Evolutionary conservation across 2,888 invertebrate genomes (phyloP).

Genomic region (Elegia similella): DNA sequence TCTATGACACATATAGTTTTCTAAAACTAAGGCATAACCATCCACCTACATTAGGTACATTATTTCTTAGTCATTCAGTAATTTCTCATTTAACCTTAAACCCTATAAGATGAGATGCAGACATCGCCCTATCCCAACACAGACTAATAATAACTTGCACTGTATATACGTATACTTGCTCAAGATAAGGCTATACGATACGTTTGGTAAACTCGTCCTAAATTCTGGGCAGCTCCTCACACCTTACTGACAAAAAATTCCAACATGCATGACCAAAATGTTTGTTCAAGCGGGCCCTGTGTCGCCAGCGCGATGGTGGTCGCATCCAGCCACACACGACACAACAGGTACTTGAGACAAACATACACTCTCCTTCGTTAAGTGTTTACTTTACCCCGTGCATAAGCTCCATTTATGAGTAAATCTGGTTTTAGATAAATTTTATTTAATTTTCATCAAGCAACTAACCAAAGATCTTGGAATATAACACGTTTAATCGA

Average conservation of each 20-base stretch:
- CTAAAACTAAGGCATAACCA: too few relatives aligned
- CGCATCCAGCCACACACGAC: conserved; percentile 6
- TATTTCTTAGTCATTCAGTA: too few relatives aligned
- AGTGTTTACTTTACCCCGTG: conserved; percentile 6
- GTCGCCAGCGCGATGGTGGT: conserved; percentile 1
- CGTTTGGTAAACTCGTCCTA: not conserved
- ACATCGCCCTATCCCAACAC: too few relatives aligned
- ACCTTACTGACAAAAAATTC: not conserved
- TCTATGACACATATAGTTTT: too few relatives aligned
- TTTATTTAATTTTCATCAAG: not conserved
- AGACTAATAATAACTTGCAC: too few relatives aligned
- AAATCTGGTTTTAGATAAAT: conserved; percentile 5
- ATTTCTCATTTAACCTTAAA: too few relatives aligned
- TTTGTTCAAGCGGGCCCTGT: conserved; percentile 3
- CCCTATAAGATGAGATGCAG: too few relatives aligned
- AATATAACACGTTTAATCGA: too few relatives aligned
- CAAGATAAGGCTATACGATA: too few relatives aligned
- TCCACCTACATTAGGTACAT: too few relatives aligned
- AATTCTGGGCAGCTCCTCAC: not conserved
- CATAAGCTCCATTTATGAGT: not conserved
- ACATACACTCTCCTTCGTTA: conserved; percentile 1
- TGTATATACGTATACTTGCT: too few relatives aligned
- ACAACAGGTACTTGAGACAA: conserved; percentile 1
- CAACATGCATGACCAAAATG: not conserved
- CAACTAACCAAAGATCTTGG: too few relatives aligned